These are phyloP conservation scores for Drosophila infuscata DNA, from an alignment of 2,888 invertebrate genomes.

Conservation along the genomic window DNA sequence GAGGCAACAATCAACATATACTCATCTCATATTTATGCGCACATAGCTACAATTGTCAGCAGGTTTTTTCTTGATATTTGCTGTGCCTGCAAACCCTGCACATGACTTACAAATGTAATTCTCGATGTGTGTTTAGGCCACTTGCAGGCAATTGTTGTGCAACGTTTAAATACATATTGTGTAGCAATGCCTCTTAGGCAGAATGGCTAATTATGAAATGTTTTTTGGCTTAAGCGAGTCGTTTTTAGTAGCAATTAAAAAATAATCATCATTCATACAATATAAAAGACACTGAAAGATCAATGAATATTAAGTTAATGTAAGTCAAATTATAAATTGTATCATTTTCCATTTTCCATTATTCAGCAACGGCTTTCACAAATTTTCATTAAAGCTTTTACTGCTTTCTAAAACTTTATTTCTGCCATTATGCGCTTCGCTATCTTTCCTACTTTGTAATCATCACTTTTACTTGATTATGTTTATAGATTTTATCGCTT, in stretches of 20 bases:
- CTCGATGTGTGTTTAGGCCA: slow-evolving; percentile 30
- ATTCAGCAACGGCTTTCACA: not conserved
- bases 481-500: not conserved
- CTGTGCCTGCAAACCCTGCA: slow-evolving; percentile 42
- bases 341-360: not conserved
- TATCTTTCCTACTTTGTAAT: not conserved
- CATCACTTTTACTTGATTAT: not conserved
- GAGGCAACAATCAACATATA: slow-evolving; percentile 34
- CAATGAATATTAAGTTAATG: not conserved
- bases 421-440: not conserved
- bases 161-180: not conserved
- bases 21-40: not conserved
- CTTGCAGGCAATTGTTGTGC: slow-evolving; percentile 53
- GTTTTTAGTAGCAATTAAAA: no score
- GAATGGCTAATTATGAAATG: not conserved
- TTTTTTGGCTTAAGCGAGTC: not conserved
- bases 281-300: not conserved
- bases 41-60: slow-evolving; percentile 21
- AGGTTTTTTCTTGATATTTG: not conserved
- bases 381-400: not conserved
- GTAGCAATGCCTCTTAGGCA: slow-evolving; percentile 15
- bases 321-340: not conserved
- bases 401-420: not conserved
- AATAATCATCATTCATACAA: not conserved
- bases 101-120: slow-evolving; percentile 41